Evolutionary conservation across 2,797 vertebrate species (phyloP).

Genomic region (Calcarius lapponicus): DNA sequence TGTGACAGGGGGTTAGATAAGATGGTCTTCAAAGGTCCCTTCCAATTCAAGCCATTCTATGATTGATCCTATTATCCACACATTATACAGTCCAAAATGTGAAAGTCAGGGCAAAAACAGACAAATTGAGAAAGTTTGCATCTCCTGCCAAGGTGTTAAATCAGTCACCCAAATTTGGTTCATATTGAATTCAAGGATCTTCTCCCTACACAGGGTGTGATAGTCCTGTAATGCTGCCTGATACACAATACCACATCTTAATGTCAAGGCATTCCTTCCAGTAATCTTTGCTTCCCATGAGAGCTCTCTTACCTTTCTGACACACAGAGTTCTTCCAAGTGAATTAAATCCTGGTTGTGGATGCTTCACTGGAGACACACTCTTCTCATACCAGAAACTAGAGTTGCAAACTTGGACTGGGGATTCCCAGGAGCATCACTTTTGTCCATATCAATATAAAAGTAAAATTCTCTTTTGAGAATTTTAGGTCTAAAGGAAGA

Average conservation of each 20-base stretch:
- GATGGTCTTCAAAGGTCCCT: neutral
- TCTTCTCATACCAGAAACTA: neutral
- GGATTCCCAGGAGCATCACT: neutral
- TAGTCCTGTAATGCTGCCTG: neutral
- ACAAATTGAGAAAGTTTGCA: neutral
- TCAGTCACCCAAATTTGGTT: accelerated
- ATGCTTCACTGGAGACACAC: neutral
- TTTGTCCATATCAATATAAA: neutral
- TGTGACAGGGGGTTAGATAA: accelerated
- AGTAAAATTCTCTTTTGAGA: neutral
- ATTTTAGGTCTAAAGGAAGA: neutral
- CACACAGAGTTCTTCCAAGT: neutral
- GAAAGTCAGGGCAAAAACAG: neutral
- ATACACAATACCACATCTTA: neutral
- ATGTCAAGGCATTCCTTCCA: neutral
- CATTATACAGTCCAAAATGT: neutral
- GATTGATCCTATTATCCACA: neutral
- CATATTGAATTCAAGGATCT: neutral
- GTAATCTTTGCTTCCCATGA: neutral
- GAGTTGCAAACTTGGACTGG: neutral
- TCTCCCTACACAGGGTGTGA: neutral
- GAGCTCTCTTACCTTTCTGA: neutral
- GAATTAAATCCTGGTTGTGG: neutral
- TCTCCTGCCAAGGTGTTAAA: neutral
- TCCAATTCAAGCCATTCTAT: neutral